phyloP scores from a whole-genome alignment of 1,140 invertebrate species.

The Chionoecetes opilio region DNA sequence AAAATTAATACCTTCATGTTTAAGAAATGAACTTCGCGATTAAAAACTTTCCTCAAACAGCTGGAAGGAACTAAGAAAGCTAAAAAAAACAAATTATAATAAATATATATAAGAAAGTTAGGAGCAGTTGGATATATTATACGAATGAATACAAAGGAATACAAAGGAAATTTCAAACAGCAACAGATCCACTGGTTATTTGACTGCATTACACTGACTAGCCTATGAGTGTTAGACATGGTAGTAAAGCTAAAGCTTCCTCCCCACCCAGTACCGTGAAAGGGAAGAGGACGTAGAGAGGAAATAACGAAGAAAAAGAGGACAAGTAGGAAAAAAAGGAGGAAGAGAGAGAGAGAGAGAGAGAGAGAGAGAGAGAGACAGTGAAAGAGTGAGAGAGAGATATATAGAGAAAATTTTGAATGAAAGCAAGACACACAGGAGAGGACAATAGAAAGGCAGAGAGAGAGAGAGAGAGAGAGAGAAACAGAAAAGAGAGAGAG shows the following conservation, averaged over 20 bases:
- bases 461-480: not conserved
- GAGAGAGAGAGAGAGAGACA: not conserved
- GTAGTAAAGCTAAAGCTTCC: not conserved
- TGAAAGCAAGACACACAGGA: not conserved
- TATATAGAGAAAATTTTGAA: not conserved
- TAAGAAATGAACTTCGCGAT: not conserved
- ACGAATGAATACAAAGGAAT: not conserved
- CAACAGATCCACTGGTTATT: too few species aligned
- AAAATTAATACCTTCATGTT: too few species aligned
- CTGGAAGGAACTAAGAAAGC: not conserved
- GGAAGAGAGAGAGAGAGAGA: not conserved
- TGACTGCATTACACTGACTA: too few species aligned
- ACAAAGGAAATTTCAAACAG: not conserved
- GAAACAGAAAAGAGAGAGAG: not conserved
- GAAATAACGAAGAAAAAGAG: not conserved
- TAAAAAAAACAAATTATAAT: not conserved
- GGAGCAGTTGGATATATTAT: not conserved
- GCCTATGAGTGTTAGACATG: too few species aligned
- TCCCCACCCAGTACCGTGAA: too few species aligned
- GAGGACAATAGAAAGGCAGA: not conserved
- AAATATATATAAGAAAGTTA: not conserved
- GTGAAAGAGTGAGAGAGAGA: not conserved
- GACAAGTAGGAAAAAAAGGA: not conserved
- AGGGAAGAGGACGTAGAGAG: not conserved
- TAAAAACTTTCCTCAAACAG: not conserved